Conservation (phyloP, 2,113 vertebrate genomes). For the Brienomyrus brachyistius region DNA sequence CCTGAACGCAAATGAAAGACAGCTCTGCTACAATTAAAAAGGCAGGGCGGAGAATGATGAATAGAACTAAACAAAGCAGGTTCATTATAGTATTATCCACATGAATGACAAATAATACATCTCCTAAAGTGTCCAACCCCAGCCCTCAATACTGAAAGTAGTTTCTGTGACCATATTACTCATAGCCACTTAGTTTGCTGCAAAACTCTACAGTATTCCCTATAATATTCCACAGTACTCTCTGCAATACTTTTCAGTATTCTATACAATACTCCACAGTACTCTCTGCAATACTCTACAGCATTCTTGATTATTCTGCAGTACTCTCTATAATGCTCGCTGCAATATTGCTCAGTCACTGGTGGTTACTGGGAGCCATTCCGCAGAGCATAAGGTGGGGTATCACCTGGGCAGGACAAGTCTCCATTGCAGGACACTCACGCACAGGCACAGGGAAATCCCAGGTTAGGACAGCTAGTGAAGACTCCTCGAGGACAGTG, state of each 20-base stretch:
- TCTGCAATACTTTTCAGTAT: not conserved
- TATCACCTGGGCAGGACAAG: not conserved
- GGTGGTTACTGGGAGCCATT: not conserved
- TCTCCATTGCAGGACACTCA: not conserved
- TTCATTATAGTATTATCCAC: not conserved
- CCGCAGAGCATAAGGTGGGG: not conserved
- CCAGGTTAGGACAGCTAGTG: not conserved
- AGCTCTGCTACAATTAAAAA: not conserved
- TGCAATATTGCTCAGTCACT: not conserved
- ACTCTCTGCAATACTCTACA: not conserved
- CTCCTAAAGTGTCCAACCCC: not conserved
- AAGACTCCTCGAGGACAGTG: not conserved
- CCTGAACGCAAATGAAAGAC: slow-evolving; percentile 34
- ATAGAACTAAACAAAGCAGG: not conserved
- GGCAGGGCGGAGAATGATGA: not conserved
- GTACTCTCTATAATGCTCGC: not conserved
- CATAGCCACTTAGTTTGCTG: not conserved
- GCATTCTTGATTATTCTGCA: not conserved
- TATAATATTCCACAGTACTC: not conserved
- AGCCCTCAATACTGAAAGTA: not conserved
- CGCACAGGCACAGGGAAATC: not conserved
- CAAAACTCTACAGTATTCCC: not conserved
- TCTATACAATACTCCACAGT: not conserved
- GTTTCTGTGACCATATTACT: not conserved
- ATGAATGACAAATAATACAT: not conserved